phyloP scores from a whole-genome alignment of 2,113 vertebrate species.

The Balaenoptera acutorostrata region DNA sequence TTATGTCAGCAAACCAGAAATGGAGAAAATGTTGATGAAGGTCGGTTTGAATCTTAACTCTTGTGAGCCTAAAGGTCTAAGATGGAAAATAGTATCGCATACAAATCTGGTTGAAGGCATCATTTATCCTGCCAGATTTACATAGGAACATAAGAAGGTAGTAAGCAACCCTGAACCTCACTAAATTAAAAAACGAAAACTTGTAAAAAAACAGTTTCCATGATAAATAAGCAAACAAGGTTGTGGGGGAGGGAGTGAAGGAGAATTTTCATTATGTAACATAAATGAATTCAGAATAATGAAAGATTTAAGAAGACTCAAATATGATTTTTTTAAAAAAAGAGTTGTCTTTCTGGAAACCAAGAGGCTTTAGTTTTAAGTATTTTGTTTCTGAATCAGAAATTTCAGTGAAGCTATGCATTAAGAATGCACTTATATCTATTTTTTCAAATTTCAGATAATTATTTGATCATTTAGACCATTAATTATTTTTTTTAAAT shows the following conservation, averaged over 20 bases:
- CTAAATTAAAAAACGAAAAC: neutral
- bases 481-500: neutral
- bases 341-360: neutral
- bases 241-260: too few species aligned
- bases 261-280: neutral
- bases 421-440: neutral
- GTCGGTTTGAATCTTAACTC: conserved; percentile 21
- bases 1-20: conserved; percentile 22
- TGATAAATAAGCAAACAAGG: neutral
- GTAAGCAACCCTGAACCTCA: neutral
- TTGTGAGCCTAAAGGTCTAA: neutral
- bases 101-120: neutral
- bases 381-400: conserved; percentile 4
- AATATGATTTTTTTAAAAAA: neutral
- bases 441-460: neutral
- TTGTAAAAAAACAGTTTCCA: neutral
- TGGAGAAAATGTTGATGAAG: neutral
- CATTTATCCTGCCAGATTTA: neutral
- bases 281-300: neutral
- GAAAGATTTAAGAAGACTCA: neutral
- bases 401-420: neutral
- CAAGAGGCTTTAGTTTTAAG: neutral
- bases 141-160: neutral
- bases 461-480: neutral
- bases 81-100: neutral